phyloP scores from a whole-genome alignment of 2,888 invertebrate species.

The Hirtodrosophila trivittata region DNA sequence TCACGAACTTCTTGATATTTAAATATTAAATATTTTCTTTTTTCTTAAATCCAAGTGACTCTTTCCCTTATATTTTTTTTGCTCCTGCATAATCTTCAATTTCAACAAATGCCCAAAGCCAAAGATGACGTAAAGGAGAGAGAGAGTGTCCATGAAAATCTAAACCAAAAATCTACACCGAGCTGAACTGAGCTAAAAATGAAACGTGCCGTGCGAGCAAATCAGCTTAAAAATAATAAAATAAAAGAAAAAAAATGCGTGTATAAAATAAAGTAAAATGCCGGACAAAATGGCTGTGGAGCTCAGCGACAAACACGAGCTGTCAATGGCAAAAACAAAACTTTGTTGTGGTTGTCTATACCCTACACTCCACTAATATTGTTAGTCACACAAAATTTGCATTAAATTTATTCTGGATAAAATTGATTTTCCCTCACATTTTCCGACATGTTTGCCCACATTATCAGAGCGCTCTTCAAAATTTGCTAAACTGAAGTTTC shows the following conservation, averaged over 20 bases:
- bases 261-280: slow-evolving; percentile 45
- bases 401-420: too few species aligned
- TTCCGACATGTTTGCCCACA: too few species aligned
- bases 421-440: too few species aligned
- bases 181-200: slow-evolving; percentile 58
- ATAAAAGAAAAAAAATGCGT: slow-evolving; percentile 45
- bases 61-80: slow-evolving; percentile 26
- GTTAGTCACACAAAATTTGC: too few species aligned
- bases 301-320: slow-evolving; percentile 26
- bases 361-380: slow-evolving; percentile 1
- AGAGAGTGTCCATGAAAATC: slow-evolving; percentile 17
- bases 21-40: slow-evolving; percentile 56
- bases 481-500: too few species aligned
- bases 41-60: too few species aligned
- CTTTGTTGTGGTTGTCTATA: slow-evolving; percentile 16
- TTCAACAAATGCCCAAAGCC: slow-evolving; percentile 75
- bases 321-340: slow-evolving; percentile 42
- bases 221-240: slow-evolving; percentile 63
- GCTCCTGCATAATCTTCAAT: slow-evolving; percentile 68
- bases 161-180: slow-evolving; percentile 40
- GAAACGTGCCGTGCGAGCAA: slow-evolving; percentile 72
- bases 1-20: slow-evolving; percentile 50
- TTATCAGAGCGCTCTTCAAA: too few species aligned
- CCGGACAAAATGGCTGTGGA: slow-evolving; percentile 31
- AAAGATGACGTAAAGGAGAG: slow-evolving; percentile 25